Evolutionary conservation across 1,140 invertebrate genomes (phyloP).

Genomic region (Lethrus apterus): DNA sequence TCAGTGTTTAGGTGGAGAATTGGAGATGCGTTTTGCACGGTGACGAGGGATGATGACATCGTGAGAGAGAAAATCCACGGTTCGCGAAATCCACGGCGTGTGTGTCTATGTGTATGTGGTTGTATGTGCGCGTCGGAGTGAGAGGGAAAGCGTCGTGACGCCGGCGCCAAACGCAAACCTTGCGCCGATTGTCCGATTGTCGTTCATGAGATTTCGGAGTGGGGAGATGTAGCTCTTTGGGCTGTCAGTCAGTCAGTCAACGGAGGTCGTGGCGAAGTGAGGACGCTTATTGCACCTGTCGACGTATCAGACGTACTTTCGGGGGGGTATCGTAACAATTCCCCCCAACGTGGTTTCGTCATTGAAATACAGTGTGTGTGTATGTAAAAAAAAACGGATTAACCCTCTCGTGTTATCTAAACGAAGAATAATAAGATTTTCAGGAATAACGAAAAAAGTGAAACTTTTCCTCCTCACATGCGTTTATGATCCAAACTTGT

Average conservation of each 20-base stretch:
- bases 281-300: constrained; percentile 29
- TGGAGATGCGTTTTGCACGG: constrained; percentile 35
- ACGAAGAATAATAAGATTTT: too few species aligned
- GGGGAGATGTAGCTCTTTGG: constrained; percentile 33
- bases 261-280: constrained; percentile 33
- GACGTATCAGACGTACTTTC: constrained; percentile 4
- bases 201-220: constrained; percentile 28
- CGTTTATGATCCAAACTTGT: background rate
- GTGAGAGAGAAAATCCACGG: constrained; percentile 23
- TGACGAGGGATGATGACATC: constrained; percentile 43
- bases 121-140: constrained; percentile 20
- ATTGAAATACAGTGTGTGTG: constrained; percentile 2
- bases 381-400: background rate
- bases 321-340: constrained; percentile 17
- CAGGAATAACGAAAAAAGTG: background rate
- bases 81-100: constrained; percentile 8
- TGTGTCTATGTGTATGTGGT: background rate
- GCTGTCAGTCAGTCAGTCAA: constrained; percentile 42
- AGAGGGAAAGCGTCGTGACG: constrained; percentile 24
- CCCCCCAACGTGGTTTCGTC: background rate
- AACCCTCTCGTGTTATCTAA: background rate
- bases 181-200: constrained; percentile 34
- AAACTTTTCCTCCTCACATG: background rate
- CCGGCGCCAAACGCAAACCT: constrained; percentile 34
- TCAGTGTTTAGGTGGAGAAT: constrained; percentile 19